Evolutionary conservation across 2,888 invertebrate species (phyloP).

Genomic region (Anagyrus pseudococci): DNA sequence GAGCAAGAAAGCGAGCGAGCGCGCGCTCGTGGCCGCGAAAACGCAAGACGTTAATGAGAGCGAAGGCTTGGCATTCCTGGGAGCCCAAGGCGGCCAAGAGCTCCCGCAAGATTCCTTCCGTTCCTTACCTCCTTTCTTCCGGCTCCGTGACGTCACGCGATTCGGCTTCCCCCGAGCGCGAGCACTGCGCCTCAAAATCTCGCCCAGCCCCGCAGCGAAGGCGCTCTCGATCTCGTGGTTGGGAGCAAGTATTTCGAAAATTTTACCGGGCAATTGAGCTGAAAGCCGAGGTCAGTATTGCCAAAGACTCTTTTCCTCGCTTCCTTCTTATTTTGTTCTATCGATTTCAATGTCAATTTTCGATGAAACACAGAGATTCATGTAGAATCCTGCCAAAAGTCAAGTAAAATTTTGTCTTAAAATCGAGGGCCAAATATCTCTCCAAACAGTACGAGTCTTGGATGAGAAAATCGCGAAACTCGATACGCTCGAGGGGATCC

Average conservation of each 20-base stretch:
- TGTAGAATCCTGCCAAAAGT: too few species aligned
- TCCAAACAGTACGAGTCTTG: too few species aligned
- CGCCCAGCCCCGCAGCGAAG: slow-evolving; percentile 12
- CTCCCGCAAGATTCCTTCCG: slow-evolving; percentile 55
- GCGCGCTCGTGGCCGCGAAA: slow-evolving; percentile 43
- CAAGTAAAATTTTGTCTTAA: too few species aligned
- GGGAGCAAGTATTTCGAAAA: slow-evolving; percentile 23
- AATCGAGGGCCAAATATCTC: too few species aligned
- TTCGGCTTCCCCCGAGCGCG: slow-evolving; percentile 29
- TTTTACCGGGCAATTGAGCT: slow-evolving; percentile 25
- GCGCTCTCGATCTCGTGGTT: slow-evolving; percentile 18
- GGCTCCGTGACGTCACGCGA: slow-evolving; percentile 41
- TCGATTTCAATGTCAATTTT: too few species aligned
- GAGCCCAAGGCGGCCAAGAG: too few species aligned
- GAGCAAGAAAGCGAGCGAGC: neutral
- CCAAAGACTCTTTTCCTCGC: neutral
- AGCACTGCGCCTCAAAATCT: slow-evolving; percentile 29
- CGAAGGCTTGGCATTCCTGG: slow-evolving; percentile 61
- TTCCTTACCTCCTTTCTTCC: slow-evolving; percentile 39
- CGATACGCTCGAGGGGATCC: too few species aligned
- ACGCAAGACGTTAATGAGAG: slow-evolving; percentile 62
- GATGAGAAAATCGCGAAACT: too few species aligned
- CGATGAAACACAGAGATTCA: too few species aligned
- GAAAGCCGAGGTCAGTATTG: neutral
- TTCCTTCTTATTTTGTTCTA: neutral